Evolutionary conservation across 2,888 invertebrate species (phyloP).

Genomic region (Synergus umbraculus): DNA sequence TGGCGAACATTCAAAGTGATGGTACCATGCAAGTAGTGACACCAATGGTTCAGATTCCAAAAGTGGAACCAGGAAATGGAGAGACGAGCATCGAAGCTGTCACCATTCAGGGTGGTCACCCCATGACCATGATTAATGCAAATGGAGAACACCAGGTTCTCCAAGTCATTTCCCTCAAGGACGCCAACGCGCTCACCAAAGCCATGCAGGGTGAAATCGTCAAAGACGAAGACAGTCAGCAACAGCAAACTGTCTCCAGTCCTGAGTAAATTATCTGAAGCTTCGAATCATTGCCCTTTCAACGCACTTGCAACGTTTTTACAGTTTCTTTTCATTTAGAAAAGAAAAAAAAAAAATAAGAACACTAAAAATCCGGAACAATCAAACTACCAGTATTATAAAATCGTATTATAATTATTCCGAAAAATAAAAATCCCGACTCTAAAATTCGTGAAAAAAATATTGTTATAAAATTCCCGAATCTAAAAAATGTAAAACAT

Average conservation of each 20-base stretch:
- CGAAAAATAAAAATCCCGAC: no score
- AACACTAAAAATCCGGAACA: background rate
- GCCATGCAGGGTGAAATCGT: conserved; percentile 83
- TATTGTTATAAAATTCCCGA: no score
- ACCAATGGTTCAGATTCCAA: conserved; percentile 88
- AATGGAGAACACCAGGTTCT: conserved; percentile 88
- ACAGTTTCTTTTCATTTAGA: background rate
- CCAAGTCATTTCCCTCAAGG: conserved; percentile 91
- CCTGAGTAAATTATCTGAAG: conserved; percentile 69
- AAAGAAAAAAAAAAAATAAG: background rate
- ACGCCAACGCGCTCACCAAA: conserved; percentile 89
- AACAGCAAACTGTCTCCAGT: conserved; percentile 77
- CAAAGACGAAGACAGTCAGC: conserved; percentile 75
- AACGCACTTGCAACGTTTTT: conserved; percentile 38
- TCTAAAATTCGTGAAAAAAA: no score
- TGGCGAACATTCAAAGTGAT: conserved; percentile 92
- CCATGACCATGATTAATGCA: conserved; percentile 85
- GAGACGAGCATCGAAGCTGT: conserved; percentile 86
- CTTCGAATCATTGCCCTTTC: conserved; percentile 21
- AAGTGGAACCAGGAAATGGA: conserved; percentile 88
- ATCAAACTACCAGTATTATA: no score
- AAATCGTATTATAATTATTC: no score
- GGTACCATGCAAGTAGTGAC: conserved; percentile 89
- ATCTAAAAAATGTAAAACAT: no score
- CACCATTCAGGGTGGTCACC: conserved; percentile 87